Conservation (phyloP, 2,113 vertebrate genomes). For the Azemiops feae region DNA sequence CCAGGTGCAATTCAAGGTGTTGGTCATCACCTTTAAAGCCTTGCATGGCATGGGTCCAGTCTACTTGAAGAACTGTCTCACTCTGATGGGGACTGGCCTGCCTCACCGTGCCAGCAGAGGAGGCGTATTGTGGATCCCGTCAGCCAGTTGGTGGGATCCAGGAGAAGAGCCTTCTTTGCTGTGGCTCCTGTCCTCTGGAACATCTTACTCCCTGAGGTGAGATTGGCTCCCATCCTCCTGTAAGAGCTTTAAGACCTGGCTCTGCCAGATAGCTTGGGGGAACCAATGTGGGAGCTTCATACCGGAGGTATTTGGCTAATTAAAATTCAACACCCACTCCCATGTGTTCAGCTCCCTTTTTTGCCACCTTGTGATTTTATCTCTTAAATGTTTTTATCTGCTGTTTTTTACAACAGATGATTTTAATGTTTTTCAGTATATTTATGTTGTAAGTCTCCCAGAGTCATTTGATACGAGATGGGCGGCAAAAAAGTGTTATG, state of each 20-base stretch:
- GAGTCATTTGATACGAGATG: background rate
- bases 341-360: background rate
- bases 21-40: background rate
- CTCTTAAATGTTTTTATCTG: background rate
- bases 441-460: background rate
- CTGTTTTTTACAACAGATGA: background rate
- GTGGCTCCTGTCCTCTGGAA: background rate
- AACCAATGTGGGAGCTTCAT: background rate
- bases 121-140: background rate
- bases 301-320: background rate
- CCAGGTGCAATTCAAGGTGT: background rate
- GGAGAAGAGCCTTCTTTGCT: background rate
- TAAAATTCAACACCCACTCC: background rate
- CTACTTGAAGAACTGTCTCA: background rate
- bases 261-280: background rate
- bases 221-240: background rate
- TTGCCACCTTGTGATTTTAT: background rate
- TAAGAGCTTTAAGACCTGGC: background rate
- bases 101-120: background rate
- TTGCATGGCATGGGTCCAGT: background rate
- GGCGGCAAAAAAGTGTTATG: background rate
- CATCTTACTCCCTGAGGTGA: background rate
- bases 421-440: background rate
- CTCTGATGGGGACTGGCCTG: background rate
- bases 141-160: background rate